Evolutionary conservation across 2,888 invertebrate species (phyloP).

Genomic region (Periphyllus acericola): DNA sequence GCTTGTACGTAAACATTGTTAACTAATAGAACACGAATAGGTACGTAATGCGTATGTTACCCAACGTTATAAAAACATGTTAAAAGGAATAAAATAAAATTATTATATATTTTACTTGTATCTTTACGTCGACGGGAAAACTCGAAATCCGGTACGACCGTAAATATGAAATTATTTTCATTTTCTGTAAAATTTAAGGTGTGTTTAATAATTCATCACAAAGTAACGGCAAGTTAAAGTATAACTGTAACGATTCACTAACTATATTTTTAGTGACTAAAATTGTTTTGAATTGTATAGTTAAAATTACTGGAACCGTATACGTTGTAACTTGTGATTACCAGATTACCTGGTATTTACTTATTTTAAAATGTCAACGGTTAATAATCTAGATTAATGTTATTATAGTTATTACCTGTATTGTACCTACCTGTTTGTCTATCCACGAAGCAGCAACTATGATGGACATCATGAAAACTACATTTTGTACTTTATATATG

Average conservation of each 20-base stretch:
- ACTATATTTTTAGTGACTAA: too few species aligned
- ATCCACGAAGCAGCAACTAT: background rate
- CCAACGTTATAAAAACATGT: background rate
- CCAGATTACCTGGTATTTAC: too few species aligned
- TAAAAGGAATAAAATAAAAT: background rate
- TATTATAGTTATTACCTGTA: background rate
- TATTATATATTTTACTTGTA: slow-evolving; percentile 11
- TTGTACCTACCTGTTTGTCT: background rate
- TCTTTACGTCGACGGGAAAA: background rate
- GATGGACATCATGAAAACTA: background rate
- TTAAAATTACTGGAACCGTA: too few species aligned
- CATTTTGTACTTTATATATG: background rate
- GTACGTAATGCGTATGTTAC: too few species aligned
- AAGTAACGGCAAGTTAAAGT: too few species aligned
- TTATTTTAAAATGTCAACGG: too few species aligned
- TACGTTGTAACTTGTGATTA: too few species aligned
- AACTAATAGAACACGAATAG: too few species aligned
- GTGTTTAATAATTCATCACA: background rate
- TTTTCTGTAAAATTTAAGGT: slow-evolving; percentile 21
- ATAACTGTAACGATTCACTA: too few species aligned
- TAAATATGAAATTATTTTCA: slow-evolving; percentile 10
- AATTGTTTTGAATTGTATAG: too few species aligned
- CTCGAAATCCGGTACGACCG: background rate
- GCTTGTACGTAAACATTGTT: too few species aligned
- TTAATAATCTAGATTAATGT: too few species aligned